Base-by-base conservation (phyloP, 64 coral and sea anemone species). In the Montipora efflorescens region DNA sequence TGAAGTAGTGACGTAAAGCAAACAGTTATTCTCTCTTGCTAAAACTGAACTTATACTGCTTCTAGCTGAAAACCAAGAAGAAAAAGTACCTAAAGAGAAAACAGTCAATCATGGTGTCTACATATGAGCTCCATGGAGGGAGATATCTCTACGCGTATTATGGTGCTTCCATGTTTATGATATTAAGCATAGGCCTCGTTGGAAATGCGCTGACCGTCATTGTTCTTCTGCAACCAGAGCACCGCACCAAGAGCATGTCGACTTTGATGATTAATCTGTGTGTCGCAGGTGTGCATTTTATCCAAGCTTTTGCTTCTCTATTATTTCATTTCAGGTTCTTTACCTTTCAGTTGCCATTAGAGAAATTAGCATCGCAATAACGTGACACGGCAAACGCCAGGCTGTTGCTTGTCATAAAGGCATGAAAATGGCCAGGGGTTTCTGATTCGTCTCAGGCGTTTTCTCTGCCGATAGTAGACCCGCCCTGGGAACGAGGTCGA, bases 91-190 rank as follows among this genome's bases (percentile, higher is more conserved):
- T 36, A 18, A 8, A 43, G 0, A 48, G 69, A 47, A 5, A 10
- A 12, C 48, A 49, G 47, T 19, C 19, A 78, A 49, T 16, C 76
- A 78, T 78, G 76, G 76, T 49, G 15, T 47, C 67, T 6, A 8
- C 18, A 16, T 47, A 75, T 59, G 80, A 85, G 3, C 81, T 57
- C 25, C 71, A 62, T 50, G 70, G 81, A 47, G 70, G 57, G 4
- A 86, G 74, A 48, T 36, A 61, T 1, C 61, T 74, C 3, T 92
- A 86, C 57, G 71, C 61, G 4, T 59, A n/a, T 48, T 92, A 92
- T 22, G 90, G 90, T 2, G 74, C 90, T 14, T 74, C 82, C 25
- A 92, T 92, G 81, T 92, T 92, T 19, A 48, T 92, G 53, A 92
- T 92, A 61, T 45, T 92, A 15, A 84, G 68, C 55, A 50, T 86